Evolutionary conservation across 92 coral and sea anemone genomes (phyloP).

Genomic region (Porites divaricata): DNA sequence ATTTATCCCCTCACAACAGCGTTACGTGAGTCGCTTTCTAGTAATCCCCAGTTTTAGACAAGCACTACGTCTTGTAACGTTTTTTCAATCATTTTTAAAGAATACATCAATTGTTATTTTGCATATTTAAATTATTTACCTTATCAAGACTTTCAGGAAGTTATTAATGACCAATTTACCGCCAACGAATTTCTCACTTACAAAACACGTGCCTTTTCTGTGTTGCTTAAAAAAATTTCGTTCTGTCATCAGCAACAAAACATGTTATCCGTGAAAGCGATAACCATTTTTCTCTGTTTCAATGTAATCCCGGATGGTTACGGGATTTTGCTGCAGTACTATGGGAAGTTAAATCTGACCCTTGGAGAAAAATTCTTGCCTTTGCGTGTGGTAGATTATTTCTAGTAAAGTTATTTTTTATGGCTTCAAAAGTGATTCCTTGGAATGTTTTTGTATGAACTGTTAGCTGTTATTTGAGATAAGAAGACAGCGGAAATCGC

Average conservation of each 20-base stretch:
- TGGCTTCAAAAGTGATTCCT: slow-evolving; percentile 4
- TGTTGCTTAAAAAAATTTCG: too few relatives aligned
- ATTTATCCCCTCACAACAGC: slow-evolving; percentile 18
- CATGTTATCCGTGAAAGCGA: background rate
- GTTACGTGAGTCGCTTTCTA: slow-evolving; percentile 5
- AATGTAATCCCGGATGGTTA: background rate
- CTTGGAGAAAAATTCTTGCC: slow-evolving; percentile 6
- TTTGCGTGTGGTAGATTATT: slow-evolving; percentile 27
- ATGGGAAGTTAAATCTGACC: background rate
- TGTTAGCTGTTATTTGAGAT: slow-evolving; percentile 2
- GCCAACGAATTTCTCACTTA: background rate
- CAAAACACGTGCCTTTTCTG: slow-evolving; percentile 10
- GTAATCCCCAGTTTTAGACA: background rate
- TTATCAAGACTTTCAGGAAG: background rate
- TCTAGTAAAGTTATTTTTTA: background rate
- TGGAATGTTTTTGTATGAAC: slow-evolving; percentile 9
- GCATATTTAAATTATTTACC: background rate
- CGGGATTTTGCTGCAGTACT: background rate
- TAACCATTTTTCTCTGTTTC: background rate
- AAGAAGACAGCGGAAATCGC: slow-evolving; percentile 21
- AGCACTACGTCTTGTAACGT: background rate
- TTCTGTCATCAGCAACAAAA: background rate
- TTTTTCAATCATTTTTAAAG: background rate
- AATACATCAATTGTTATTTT: background rate
- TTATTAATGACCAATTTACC: background rate